Base-by-base conservation (phyloP, 2,113 vertebrate species). In the Tichodroma muraria region DNA sequence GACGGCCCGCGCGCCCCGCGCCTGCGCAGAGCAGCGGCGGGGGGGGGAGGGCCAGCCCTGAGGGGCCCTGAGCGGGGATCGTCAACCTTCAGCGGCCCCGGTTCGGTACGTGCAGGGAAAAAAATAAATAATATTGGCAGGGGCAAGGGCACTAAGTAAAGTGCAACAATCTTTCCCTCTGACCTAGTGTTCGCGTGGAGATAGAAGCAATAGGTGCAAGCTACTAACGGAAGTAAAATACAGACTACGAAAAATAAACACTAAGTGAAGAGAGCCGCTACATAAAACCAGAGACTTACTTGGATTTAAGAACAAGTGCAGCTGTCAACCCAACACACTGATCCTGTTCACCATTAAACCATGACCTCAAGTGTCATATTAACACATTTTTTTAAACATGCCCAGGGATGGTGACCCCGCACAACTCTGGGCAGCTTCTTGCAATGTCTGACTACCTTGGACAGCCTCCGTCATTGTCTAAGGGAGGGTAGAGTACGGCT, bases 21-120 rank as follows among this genome's bases (percentile, higher is more conserved):
- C 84, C 84, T 53, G 72, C 72, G 72, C 64, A 42, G 8, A 19
- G 19, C 35, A 20, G 50, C 20, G 45, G 17, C 22, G 27, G n/a
- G n/a, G 54, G 0, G 20, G 31, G 5, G 6, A 3, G 4, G 8
- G 11, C 1, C 1, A 3, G 30, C 2, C 42, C 42, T 15, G 42
- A 15, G 42, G 40, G 6, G 28, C 1, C 14, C 40, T 11, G 40
- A 11, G 40, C 40, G 40, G 40, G 40, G 40, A 11, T 11, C 40
- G 40, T 40, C 6, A 2, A 10, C 13, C 21, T 5, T 30, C 33
- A 3, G 21, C 1, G 27, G 33, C 13, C 4, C 1, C 3, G 5
- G 6, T 4, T 2, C 28, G 0, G 5, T 38, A 1, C 17, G 0
- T 0, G 17, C 4, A 2, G 3, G 8, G 8, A 33, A 1, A 4